Percentiles rank a stretch among this genome's conserved stretches.
Evolutionary conservation across 2,113 vertebrate genomes (phyloP).

Genomic region (Lepidothrix coronata): DNA sequence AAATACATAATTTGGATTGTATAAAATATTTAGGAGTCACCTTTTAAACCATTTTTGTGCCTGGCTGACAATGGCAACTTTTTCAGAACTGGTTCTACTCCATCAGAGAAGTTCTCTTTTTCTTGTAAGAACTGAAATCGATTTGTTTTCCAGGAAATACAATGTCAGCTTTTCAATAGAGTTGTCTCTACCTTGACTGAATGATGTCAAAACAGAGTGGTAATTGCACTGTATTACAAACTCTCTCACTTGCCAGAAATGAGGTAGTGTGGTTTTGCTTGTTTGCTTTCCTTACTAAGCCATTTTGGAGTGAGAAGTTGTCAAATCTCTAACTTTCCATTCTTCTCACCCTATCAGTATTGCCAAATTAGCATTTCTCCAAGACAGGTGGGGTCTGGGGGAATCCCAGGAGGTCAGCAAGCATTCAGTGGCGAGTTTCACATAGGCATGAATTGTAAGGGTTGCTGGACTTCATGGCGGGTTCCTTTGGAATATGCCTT

Average conservation of each 20-base stretch:
- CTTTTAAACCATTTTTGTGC: not conserved
- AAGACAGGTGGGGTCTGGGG: not conserved
- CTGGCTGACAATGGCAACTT: not conserved
- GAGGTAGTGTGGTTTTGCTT: slow-evolving; percentile 9
- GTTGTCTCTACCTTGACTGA: not conserved
- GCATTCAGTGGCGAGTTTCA: not conserved
- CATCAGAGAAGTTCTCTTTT: not conserved
- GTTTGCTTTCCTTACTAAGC: slow-evolving; percentile 47
- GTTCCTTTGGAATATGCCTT: slow-evolving; percentile 33
- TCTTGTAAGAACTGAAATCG: not conserved
- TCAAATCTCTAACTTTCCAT: not conserved
- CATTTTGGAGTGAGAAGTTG: slow-evolving; percentile 41
- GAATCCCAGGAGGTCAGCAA: not conserved
- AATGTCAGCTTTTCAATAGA: not conserved
- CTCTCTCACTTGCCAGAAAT: slow-evolving; percentile 2
- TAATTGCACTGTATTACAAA: slow-evolving; percentile 27
- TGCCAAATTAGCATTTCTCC: slow-evolving; percentile 24
- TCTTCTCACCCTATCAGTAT: slow-evolving; percentile 14
- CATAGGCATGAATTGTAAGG: not conserved
- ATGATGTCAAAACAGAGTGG: slow-evolving; percentile 23
- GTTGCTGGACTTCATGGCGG: not conserved
- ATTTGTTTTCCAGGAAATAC: not conserved
- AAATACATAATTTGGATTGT: not conserved
- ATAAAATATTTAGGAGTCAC: not conserved
- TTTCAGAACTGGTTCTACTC: slow-evolving; percentile 16